These are phyloP conservation scores for Catharus fuscescens DNA, from an alignment of 2,113 vertebrate genomes.

Conservation along the genomic window DNA sequence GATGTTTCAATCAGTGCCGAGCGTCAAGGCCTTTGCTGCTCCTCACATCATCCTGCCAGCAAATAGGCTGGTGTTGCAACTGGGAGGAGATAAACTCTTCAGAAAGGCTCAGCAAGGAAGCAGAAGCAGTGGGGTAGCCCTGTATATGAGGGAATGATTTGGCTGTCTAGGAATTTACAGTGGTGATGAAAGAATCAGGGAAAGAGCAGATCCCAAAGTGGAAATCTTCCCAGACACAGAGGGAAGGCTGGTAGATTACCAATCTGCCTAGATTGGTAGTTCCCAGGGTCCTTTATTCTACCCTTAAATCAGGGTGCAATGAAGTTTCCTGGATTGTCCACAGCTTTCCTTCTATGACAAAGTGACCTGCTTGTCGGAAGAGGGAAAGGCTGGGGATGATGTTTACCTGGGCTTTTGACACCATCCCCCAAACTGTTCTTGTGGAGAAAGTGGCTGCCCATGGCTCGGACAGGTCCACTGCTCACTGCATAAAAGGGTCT, in stretches of 20 bases:
- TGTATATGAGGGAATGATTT: background rate
- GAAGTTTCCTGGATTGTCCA: background rate
- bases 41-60: background rate
- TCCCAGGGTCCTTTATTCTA: background rate
- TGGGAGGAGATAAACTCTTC: background rate
- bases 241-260: background rate
- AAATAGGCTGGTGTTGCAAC: background rate
- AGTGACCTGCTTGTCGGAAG: background rate
- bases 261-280: background rate
- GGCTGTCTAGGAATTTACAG: background rate
- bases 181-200: background rate
- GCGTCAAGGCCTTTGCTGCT: background rate
- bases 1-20: background rate
- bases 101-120: background rate
- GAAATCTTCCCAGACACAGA: background rate
- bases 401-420: background rate
- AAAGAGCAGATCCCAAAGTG: background rate
- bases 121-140: background rate
- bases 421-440: background rate
- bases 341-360: background rate
- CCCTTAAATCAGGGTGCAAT: background rate
- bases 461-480: background rate
- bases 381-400: background rate
- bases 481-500: background rate
- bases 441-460: background rate